Percentiles rank a stretch among this genome's conserved stretches.
These are phyloP conservation scores for Tiliacea citrago DNA, from an alignment of 2,888 invertebrate genomes.

Conservation along the genomic window DNA sequence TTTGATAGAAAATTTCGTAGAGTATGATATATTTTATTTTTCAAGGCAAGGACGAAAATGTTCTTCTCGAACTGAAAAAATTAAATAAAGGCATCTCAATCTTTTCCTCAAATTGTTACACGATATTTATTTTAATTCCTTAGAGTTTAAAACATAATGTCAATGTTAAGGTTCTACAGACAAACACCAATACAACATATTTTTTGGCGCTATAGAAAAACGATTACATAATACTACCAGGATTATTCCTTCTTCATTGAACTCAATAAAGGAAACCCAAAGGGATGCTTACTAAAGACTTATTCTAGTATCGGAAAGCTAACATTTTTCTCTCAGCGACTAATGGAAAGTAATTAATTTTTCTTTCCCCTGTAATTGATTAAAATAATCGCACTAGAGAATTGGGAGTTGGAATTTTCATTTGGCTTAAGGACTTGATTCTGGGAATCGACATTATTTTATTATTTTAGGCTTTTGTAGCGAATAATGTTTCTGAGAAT, in stretches of 20 bases:
- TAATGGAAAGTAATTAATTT: slow-evolving; percentile 58
- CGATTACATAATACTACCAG: no score
- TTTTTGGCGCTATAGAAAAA: no score
- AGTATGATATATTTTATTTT: not conserved
- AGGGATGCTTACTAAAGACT: slow-evolving; percentile 14
- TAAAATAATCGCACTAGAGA: slow-evolving; percentile 56
- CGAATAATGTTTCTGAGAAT: not conserved
- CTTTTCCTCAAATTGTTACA: no score
- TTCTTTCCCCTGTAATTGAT: slow-evolving; percentile 49
- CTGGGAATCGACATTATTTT: slow-evolving; percentile 8
- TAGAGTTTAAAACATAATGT: no score
- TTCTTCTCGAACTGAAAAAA: no score
- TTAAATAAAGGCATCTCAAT: no score
- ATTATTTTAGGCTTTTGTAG: slow-evolving; percentile 8
- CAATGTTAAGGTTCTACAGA: no score
- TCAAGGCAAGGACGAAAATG: no score
- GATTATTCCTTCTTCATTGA: not conserved
- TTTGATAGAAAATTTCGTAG: no score
- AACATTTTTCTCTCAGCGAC: slow-evolving; percentile 34
- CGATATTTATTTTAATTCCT: no score
- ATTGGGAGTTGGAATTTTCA: slow-evolving; percentile 50
- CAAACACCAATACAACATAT: no score
- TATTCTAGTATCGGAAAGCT: slow-evolving; percentile 15
- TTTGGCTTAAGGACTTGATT: slow-evolving; percentile 30
- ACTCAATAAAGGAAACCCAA: slow-evolving; percentile 12